Evolutionary conservation across 2,888 invertebrate genomes (phyloP).

Genomic region (Apocheima hispidaria): DNA sequence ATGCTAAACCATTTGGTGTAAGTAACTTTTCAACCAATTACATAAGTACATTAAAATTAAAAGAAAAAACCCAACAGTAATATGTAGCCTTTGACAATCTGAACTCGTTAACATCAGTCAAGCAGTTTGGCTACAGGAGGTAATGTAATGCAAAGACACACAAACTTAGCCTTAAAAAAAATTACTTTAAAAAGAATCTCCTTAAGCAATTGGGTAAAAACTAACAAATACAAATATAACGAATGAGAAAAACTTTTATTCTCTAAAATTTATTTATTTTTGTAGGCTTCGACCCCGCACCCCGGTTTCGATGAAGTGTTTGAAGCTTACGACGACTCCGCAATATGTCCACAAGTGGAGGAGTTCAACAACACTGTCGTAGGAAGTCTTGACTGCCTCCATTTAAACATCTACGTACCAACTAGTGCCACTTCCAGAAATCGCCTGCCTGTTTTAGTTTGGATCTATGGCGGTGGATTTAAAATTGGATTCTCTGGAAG

Average conservation of each 20-base stretch:
- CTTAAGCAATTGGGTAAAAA: too few species aligned
- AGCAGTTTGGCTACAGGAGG: too few species aligned
- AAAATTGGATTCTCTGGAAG: constrained; percentile 53
- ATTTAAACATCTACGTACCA: constrained; percentile 64
- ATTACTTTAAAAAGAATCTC: too few species aligned
- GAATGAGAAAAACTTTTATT: too few species aligned
- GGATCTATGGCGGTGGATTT: constrained; percentile 64
- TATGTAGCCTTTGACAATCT: too few species aligned
- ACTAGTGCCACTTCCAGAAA: constrained; percentile 53
- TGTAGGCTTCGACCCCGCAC: constrained; percentile 57
- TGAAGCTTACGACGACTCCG: constrained; percentile 64
- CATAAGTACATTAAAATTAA: not conserved
- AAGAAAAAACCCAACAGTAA: not conserved
- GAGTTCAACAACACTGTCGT: constrained; percentile 49
- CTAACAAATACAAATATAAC: too few species aligned
- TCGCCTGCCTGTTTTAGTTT: constrained; percentile 62
- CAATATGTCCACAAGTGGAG: constrained; percentile 63
- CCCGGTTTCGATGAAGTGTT: constrained; percentile 56
- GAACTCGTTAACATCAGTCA: too few species aligned
- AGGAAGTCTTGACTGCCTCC: constrained; percentile 62
- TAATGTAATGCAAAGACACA: too few species aligned
- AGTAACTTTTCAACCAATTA: constrained; percentile 38
- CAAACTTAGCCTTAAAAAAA: too few species aligned
- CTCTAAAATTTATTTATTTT: not conserved
- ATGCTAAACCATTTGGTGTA: constrained; percentile 66